Conservation (phyloP, 2,797 vertebrate species). For the Thaleichthys pacificus region DNA sequence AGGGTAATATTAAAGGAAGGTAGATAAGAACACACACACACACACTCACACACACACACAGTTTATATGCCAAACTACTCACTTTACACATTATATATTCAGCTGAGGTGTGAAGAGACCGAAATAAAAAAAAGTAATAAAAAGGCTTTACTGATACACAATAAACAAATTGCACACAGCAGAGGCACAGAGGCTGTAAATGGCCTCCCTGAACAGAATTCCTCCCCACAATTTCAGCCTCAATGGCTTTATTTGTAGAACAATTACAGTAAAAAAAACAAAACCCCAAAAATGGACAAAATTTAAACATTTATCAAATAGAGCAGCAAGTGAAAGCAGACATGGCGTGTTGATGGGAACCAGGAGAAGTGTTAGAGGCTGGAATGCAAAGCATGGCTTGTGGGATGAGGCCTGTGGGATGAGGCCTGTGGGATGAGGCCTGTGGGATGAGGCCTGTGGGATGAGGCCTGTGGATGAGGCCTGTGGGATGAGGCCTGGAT, state of each 20-base stretch:
- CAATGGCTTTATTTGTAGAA: background rate
- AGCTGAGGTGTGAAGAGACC: background rate
- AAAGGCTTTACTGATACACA: too few species aligned
- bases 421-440: constrained; percentile 28
- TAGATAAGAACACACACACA: constrained; percentile 37
- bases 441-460: too few species aligned
- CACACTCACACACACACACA: constrained; percentile 11
- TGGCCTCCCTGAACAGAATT: too few species aligned
- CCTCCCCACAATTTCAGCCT: too few species aligned
- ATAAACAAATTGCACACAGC: too few species aligned
- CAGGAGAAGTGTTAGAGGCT: constrained; percentile 51
- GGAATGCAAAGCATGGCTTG: constrained; percentile 59
- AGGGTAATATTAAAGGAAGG: constrained; percentile 17
- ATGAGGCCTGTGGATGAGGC: constrained; percentile 34
- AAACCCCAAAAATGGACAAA: too few species aligned
- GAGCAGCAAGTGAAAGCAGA: background rate
- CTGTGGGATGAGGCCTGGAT: too few species aligned
- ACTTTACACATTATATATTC: background rate
- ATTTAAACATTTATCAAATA: too few species aligned
- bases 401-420: too few species aligned
- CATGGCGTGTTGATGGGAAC: constrained; percentile 41
- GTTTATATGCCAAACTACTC: background rate
- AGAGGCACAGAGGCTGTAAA: too few species aligned
- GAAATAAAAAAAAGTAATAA: too few species aligned
- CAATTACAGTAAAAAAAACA: too few species aligned